Base-by-base conservation (phyloP, 1,140 invertebrate species). In the Drosophila dunni region DNA sequence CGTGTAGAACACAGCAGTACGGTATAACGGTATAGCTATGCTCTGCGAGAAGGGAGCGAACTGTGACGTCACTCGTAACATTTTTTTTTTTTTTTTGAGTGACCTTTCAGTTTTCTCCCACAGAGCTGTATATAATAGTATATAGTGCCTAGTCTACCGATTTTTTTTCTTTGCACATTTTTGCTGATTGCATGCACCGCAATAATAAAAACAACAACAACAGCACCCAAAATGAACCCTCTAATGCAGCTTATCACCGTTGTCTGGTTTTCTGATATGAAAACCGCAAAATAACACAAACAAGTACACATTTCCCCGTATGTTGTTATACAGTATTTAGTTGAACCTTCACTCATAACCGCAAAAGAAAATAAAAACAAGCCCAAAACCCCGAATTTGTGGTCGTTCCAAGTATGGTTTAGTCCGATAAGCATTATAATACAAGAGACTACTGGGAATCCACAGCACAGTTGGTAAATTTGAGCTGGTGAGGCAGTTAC, bases 191-290 rank as follows among this genome's bases (percentile, higher is more conserved):
- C 40, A 45, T 65, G 62, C 24, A 53, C 46, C 7, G 20, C 61
- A 36, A 9, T 7, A n/a, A 9, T 7, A 38, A 42, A 1, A 7
- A 13, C n/a, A 20, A 46, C 44, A 33, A 17, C 17, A 46, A 17
- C 44, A 48, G 5, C 29, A 13, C 15, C 15, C 40, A 15, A 7
- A 24, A 11, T 10, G 29, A 34, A 46, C 45, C 40, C 57, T 53
- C 56, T 61, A 61, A 69, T 61, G 66, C 56, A 62, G 45, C 56
- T 69, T 69, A 69, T 69, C 66, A 56, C 10, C 24, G 48, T 38
- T 54, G 51, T 54, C 51, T 38, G 45, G 45, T 48, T 20, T 54
- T 54, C 36, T 56, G 53, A 56, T 56, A 56, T 56, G 50, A 3
- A 20, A 58, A 51, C 20, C 54, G 34, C 66, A 40, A 42, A 68